Evolutionary conservation across 2,797 vertebrate genomes (phyloP).

Genomic region (Takifugu ocellatus): DNA sequence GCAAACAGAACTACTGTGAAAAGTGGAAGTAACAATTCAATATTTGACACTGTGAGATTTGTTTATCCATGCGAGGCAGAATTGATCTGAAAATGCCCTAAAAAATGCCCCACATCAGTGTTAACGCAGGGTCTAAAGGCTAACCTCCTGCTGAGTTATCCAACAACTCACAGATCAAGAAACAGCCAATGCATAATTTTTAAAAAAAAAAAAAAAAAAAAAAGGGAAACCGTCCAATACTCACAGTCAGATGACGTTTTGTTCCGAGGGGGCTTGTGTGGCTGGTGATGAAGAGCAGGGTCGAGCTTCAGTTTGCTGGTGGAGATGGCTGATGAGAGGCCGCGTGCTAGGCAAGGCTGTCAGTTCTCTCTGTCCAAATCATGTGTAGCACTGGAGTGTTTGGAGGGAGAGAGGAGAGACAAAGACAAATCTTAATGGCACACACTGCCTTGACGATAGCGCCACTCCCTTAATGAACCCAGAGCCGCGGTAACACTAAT

Average conservation of each 20-base stretch:
- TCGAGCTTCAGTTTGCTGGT: slow-evolving; percentile 73
- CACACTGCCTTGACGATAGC: slow-evolving; percentile 63
- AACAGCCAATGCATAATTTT: too few species aligned
- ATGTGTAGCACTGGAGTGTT: slow-evolving; percentile 70
- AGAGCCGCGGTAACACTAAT: slow-evolving; percentile 52
- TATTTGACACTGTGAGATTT: slow-evolving; percentile 12
- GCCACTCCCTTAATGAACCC: slow-evolving; percentile 73
- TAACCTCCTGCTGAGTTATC: slow-evolving; percentile 27
- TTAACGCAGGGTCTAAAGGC: not conserved
- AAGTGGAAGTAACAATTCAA: slow-evolving; percentile 13
- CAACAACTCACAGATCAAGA: not conserved
- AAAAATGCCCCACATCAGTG: slow-evolving; percentile 6
- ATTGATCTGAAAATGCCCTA: slow-evolving; percentile 21
- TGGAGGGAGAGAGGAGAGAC: slow-evolving; percentile 57
- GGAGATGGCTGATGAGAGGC: slow-evolving; percentile 72
- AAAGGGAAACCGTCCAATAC: slow-evolving; percentile 23
- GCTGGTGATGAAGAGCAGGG: slow-evolving; percentile 71
- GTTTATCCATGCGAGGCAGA: slow-evolving; percentile 6
- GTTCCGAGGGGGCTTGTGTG: slow-evolving; percentile 65
- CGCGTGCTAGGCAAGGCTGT: slow-evolving; percentile 69
- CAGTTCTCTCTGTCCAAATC: slow-evolving; percentile 72
- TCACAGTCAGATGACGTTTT: slow-evolving; percentile 75
- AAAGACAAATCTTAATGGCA: slow-evolving; percentile 72
- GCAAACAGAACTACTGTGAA: slow-evolving; percentile 4
- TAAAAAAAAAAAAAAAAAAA: not conserved